Conservation (phyloP, 2,888 invertebrate species). For the Antitype chi region DNA sequence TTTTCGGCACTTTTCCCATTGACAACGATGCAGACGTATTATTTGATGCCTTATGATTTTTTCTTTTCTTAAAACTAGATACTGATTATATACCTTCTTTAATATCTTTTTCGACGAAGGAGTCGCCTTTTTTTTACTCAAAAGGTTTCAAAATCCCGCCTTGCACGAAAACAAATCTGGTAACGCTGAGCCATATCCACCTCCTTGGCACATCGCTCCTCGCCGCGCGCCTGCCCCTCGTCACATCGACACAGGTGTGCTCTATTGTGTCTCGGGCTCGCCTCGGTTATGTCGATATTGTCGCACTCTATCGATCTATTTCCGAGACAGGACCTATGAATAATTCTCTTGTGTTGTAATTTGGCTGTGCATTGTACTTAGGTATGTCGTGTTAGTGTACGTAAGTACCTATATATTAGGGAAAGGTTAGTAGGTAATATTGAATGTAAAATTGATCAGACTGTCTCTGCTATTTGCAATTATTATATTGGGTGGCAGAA, state of each 20-base stretch:
- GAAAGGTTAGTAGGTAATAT: neutral
- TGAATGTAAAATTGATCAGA: neutral
- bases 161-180: no score
- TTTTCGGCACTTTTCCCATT: no score
- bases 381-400: neutral
- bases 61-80: no score
- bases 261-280: constrained; percentile 25
- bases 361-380: constrained; percentile 14
- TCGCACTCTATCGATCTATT: constrained; percentile 34
- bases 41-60: no score
- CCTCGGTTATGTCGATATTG: constrained; percentile 24
- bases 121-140: no score
- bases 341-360: constrained; percentile 14
- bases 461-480: no score
- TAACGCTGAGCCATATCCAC: constrained; percentile 16
- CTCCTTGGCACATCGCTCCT: neutral
- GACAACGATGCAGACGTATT: no score
- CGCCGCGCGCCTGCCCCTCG: constrained; percentile 1
- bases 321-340: neutral
- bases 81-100: no score
- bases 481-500: neutral
- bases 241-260: constrained; percentile 46
- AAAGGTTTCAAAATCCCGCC: no score
- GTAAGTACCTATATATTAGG: neutral
- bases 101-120: no score